Conservation (phyloP, 2,888 invertebrate species). For the Mesoligia furuncula region DNA sequence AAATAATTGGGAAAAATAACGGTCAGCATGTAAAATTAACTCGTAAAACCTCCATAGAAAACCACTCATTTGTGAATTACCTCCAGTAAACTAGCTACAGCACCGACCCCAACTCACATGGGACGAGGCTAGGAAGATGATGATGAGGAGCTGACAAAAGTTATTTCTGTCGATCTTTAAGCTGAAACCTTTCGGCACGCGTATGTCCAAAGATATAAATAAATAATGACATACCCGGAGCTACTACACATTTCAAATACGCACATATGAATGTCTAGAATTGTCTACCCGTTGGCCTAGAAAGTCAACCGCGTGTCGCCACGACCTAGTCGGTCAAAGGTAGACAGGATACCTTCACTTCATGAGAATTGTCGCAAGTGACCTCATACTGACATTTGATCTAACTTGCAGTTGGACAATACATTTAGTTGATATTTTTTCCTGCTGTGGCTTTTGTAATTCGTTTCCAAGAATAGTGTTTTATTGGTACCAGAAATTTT, state of each 20-base stretch:
- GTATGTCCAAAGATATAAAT: neutral
- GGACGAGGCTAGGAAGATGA: neutral
- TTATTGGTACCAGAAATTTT: neutral
- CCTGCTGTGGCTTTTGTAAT: slow-evolving; percentile 29
- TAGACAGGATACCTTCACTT: slow-evolving; percentile 83
- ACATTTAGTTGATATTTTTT: slow-evolving; percentile 27
- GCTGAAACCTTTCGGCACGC: neutral
- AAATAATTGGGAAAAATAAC: slow-evolving; percentile 22
- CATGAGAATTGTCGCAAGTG: slow-evolving; percentile 73
- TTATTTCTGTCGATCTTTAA: neutral
- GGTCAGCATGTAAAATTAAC: neutral
- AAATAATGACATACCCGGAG: slow-evolving; percentile 9
- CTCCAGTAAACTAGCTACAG: too few species aligned
- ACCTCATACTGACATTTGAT: slow-evolving; percentile 68
- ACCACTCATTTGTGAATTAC: neutral
- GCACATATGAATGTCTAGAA: slow-evolving; percentile 55
- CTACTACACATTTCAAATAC: slow-evolving; percentile 26
- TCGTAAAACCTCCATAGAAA: neutral
- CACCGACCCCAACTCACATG: neutral
- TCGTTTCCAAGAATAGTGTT: slow-evolving; percentile 41
- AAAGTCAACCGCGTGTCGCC: slow-evolving; percentile 79
- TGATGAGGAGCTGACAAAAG: neutral
- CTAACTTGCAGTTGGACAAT: slow-evolving; percentile 50
- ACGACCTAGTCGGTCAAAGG: slow-evolving; percentile 83
- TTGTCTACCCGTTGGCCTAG: slow-evolving; percentile 79